Conservation (phyloP, 2,113 vertebrate genomes). For the Ochotona curzoniae region DNA sequence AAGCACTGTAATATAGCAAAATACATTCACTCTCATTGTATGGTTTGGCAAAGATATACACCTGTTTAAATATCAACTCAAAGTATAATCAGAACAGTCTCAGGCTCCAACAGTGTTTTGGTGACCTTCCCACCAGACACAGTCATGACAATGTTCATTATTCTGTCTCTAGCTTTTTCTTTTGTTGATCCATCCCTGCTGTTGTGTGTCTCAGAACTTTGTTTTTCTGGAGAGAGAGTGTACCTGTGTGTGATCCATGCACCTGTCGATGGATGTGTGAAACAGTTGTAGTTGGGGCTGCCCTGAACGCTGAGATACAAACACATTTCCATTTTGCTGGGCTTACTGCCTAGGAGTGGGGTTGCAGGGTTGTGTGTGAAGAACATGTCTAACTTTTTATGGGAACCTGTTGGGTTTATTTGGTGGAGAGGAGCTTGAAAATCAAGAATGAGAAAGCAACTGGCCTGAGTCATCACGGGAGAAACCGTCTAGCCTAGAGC, state of each 20-base stretch:
- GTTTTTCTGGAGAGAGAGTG: background rate
- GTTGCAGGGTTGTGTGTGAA: background rate
- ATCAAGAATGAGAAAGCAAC: background rate
- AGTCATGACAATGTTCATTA: accelerated
- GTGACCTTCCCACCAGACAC: background rate
- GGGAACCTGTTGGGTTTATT: background rate
- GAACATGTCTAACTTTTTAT: background rate
- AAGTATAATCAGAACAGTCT: background rate
- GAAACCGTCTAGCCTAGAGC: background rate
- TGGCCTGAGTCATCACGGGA: no score
- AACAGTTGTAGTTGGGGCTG: background rate
- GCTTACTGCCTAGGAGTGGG: background rate
- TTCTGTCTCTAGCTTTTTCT: no score
- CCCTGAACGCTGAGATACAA: background rate
- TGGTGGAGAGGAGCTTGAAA: background rate
- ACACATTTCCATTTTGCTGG: background rate
- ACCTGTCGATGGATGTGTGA: background rate
- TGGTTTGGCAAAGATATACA: background rate
- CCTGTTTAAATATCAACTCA: background rate
- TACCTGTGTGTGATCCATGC: background rate
- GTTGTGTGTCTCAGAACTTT: no score
- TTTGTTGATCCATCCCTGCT: no score
- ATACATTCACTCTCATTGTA: background rate
- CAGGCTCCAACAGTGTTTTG: no score
- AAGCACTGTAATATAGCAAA: background rate